Evolutionary conservation across 2,888 invertebrate species (phyloP).

Genomic region (Diaphora mendica): DNA sequence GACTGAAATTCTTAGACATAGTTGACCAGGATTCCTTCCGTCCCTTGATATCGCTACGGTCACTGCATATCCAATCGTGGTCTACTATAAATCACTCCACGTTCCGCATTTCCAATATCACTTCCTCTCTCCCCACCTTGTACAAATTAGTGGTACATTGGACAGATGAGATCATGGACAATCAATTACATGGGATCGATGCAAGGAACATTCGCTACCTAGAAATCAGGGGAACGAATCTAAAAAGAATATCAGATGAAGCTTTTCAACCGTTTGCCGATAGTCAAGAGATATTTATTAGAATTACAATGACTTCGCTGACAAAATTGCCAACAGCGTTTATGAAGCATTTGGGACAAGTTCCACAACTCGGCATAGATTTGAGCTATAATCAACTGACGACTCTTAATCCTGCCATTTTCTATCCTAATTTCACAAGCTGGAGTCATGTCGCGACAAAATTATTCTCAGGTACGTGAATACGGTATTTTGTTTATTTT

Average conservation of each 20-base stretch:
- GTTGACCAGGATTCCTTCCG: slow-evolving; percentile 92
- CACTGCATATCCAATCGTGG: slow-evolving; percentile 91
- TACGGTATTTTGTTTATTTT: slow-evolving; percentile 26
- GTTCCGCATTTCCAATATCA: slow-evolving; percentile 89
- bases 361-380: slow-evolving; percentile 93
- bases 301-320: slow-evolving; percentile 92
- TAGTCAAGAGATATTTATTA: slow-evolving; percentile 91
- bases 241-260: slow-evolving; percentile 91
- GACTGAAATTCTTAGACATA: slow-evolving; percentile 90
- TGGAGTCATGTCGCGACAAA: slow-evolving; percentile 96
- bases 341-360: slow-evolving; percentile 91
- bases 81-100: slow-evolving; percentile 90
- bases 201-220: slow-evolving; percentile 92
- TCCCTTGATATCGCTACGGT: slow-evolving; percentile 90
- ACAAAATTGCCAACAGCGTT: slow-evolving; percentile 93
- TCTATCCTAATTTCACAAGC: slow-evolving; percentile 94
- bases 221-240: slow-evolving; percentile 91
- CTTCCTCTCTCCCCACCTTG: slow-evolving; percentile 90
- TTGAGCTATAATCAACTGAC: slow-evolving; percentile 93
- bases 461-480: slow-evolving; percentile 90
- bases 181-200: slow-evolving; percentile 92
- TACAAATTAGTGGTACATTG: slow-evolving; percentile 92
- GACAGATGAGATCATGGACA: slow-evolving; percentile 90
- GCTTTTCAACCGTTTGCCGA: slow-evolving; percentile 91
- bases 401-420: slow-evolving; percentile 92